These are phyloP conservation scores for Siniperca undulata DNA, from an alignment of 2,797 vertebrate genomes.

Conservation along the genomic window DNA sequence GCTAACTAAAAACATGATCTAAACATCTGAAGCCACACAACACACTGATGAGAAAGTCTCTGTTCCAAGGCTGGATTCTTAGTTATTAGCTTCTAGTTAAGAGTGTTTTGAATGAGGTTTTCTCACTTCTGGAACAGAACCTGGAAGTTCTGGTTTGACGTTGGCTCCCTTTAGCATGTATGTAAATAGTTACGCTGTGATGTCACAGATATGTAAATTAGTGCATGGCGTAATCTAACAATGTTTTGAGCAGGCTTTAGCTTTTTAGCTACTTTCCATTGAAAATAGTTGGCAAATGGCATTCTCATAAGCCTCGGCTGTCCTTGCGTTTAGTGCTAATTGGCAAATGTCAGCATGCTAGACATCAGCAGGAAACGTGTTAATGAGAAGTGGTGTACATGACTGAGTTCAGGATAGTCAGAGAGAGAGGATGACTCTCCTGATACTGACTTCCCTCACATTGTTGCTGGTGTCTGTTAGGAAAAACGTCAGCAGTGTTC, in stretches of 20 bases:
- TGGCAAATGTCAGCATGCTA: neutral
- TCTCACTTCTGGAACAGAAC: no score
- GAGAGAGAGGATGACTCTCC: conserved; percentile 31
- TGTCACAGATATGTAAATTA: no score
- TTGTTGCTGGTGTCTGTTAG: conserved; percentile 57
- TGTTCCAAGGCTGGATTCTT: no score
- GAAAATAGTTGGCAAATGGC: neutral
- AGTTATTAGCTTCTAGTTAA: no score
- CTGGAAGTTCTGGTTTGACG: no score
- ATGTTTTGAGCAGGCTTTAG: neutral
- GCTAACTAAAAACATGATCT: no score
- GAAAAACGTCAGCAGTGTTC: conserved; percentile 69
- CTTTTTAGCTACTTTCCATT: neutral
- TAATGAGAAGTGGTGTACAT: neutral
- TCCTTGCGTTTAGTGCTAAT: neutral
- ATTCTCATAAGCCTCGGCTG: neutral
- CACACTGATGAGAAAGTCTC: no score
- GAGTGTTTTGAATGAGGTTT: no score
- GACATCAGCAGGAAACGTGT: neutral
- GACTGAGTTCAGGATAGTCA: neutral
- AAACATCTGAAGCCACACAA: no score
- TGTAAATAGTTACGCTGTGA: no score
- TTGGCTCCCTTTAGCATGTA: no score
- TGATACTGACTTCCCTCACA: conserved; percentile 65
- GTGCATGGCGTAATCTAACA: no score